phyloP scores from a whole-genome alignment of 2,797 vertebrate genomes.

The Pseudochirops cupreus region DNA sequence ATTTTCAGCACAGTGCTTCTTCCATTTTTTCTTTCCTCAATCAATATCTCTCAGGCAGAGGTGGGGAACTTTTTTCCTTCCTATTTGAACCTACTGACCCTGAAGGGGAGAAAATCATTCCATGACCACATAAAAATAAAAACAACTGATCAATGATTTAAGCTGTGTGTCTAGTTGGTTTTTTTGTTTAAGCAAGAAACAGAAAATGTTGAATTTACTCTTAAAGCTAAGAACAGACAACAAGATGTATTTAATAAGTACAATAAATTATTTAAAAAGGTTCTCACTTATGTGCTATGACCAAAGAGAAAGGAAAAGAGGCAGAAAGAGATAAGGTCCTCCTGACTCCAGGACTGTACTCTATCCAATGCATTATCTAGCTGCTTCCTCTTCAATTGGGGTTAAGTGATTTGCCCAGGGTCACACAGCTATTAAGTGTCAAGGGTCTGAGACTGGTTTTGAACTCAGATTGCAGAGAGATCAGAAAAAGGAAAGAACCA shows the following conservation, averaged over 20 bases:
- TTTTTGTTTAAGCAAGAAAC: neutral
- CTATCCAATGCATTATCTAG: too few species aligned
- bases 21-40: slow-evolving; percentile 18
- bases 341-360: too few species aligned
- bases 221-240: slow-evolving; percentile 11
- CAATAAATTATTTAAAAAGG: neutral
- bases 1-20: slow-evolving; percentile 11
- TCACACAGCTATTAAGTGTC: too few species aligned
- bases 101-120: neutral
- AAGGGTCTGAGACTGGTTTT: too few species aligned
- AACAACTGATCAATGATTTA: neutral
- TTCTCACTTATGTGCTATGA: neutral
- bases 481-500: too few species aligned
- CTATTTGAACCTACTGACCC: slow-evolving; percentile 4
- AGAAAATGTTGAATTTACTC: neutral
- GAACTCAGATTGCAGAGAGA: too few species aligned
- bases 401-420: too few species aligned
- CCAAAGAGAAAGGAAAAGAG: neutral
- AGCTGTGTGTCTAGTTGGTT: neutral
- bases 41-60: slow-evolving; percentile 15
- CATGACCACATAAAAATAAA: neutral
- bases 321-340: neutral
- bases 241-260: slow-evolving; percentile 24
- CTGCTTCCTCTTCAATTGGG: too few species aligned
- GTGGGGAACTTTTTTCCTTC: neutral